Percentiles rank a stretch among this genome's conserved stretches.
Evolutionary conservation across 2,888 invertebrate genomes (phyloP).

Genomic region (Brachypterus glaber): DNA sequence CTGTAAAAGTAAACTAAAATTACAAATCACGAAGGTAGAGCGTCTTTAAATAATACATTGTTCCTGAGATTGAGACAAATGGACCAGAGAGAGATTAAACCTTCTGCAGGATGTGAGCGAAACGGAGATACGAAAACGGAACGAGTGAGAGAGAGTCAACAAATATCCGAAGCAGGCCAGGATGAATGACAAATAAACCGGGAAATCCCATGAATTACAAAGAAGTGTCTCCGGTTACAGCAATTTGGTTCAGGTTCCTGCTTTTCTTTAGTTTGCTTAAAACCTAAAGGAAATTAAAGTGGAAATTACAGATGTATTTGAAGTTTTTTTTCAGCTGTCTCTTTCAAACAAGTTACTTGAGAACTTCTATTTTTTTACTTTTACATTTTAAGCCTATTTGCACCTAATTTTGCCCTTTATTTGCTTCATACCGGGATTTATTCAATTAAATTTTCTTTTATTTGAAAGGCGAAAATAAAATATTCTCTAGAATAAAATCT

Average conservation of each 20-base stretch:
- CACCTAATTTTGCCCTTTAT: too few species aligned
- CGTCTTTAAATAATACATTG: slow-evolving; percentile 42
- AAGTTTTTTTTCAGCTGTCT: slow-evolving; percentile 15
- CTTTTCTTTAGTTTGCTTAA: slow-evolving; percentile 30
- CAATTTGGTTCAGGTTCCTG: slow-evolving; percentile 33
- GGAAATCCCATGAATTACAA: slow-evolving; percentile 43
- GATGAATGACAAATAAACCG: slow-evolving; percentile 42
- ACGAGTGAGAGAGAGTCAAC: slow-evolving; percentile 24
- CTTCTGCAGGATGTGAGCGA: slow-evolving; percentile 26
- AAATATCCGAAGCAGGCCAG: slow-evolving; percentile 35
- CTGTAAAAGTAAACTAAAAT: slow-evolving; percentile 25
- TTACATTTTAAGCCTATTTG: too few species aligned
- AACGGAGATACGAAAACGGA: slow-evolving; percentile 21
- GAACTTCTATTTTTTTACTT: slow-evolving; percentile 8
- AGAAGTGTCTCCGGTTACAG: slow-evolving; percentile 40
- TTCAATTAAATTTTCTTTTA: too few species aligned
- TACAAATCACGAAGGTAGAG: slow-evolving; percentile 21
- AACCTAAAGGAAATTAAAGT: slow-evolving; percentile 35
- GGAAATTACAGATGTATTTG: slow-evolving; percentile 35
- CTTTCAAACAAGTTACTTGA: slow-evolving; percentile 14
- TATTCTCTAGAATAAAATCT: too few species aligned
- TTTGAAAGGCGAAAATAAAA: too few species aligned
- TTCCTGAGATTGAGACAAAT: slow-evolving; percentile 42
- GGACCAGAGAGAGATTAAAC: slow-evolving; percentile 39
- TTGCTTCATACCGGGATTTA: too few species aligned